Evolutionary conservation across 2,113 vertebrate genomes (phyloP), one percentile per base, ranked within the genome.

Genomic region (Amazona guildingii): DNA sequence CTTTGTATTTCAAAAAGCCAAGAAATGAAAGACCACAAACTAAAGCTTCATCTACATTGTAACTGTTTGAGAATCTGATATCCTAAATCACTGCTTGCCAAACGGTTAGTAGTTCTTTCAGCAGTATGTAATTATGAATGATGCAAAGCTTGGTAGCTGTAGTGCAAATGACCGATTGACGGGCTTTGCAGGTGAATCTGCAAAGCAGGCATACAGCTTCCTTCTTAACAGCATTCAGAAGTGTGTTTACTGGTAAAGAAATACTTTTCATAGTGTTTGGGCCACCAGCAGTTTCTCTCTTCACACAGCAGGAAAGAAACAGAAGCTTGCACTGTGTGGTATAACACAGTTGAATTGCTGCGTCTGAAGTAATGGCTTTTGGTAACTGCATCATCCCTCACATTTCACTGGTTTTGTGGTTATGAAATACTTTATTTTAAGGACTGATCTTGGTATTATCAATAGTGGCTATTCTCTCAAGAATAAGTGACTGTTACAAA

Each of bases 401-500:
- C 72, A 9, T 73, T 39, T 64, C 72, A 79, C 88, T 97, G 94
- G 84, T 83, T 89, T 93, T 94, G 95, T 94, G 92, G 95, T 96
- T 66, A 9, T 46, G 75, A 92, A 96, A 88, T 83, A 33, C 61
- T 92, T 96, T 29, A 66, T 84, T 92, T 78, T 81, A 70, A 76
- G 94, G 86, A 43, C 73, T 62, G 86, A 35, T 91, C 78, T 88
- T 67, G 67, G 88, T 92, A 46, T 93, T 94, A 78, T 63, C 78
- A 86, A 2, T 92, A 37, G 85, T 96, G 78, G 75, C 86, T 70
- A 33, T 88, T 96, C 94, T 94, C 29, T 89, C 61, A 93, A 85
- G 72, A 96, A 23, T 79, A 92, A 95, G 79, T 61, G 68, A 90
- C 88, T 85, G 13, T 96, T 96, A 88, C 19, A 91, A 97, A 97